Conservation (phyloP, 2,113 vertebrate genomes). For the Anguilla japonica region DNA sequence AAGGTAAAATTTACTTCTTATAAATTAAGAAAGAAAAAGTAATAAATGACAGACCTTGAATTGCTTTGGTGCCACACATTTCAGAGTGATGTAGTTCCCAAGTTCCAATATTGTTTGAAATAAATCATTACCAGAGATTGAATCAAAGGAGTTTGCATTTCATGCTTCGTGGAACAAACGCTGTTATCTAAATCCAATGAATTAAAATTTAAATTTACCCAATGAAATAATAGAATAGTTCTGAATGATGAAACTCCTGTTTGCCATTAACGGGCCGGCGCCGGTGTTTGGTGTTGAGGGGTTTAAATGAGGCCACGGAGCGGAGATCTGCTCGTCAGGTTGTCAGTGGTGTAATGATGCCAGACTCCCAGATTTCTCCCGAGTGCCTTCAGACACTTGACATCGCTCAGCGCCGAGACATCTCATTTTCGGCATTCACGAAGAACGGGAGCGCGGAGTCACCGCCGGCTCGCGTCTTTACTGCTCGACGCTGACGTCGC, state of each 20-base stretch:
- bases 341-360: conserved; percentile 16
- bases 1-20: not conserved
- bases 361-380: conserved; percentile 14
- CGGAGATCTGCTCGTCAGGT: not conserved
- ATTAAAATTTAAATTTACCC: not conserved
- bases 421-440: conserved; percentile 26
- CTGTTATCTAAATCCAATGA: not conserved
- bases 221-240: not conserved
- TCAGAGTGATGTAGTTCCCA: no score
- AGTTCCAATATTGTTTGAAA: no score
- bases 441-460: conserved; percentile 10
- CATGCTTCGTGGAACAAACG: not conserved
- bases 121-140: no score
- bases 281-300: not conserved
- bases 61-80: not conserved
- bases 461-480: not conserved
- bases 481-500: no score
- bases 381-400: conserved; percentile 26
- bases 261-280: not conserved
- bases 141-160: not conserved
- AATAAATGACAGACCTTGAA: not conserved
- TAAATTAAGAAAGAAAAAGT: not conserved
- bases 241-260: not conserved
- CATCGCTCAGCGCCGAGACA: not conserved
- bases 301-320: not conserved